Evolutionary conservation across 2,797 vertebrate species (phyloP).

Genomic region (Erpetoichthys calabaricus): DNA sequence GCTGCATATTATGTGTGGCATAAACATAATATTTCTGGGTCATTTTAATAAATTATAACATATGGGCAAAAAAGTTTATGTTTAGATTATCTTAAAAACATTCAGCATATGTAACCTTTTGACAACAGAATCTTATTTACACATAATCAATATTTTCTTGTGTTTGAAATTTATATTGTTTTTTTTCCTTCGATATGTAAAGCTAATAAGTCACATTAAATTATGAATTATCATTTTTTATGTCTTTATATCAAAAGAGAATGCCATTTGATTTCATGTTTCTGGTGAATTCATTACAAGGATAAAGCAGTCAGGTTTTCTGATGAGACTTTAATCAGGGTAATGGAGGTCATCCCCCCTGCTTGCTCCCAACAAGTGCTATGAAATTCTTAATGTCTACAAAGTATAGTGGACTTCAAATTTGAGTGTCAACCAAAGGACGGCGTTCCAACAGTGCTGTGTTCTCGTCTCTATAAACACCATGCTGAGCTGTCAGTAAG

Average conservation of each 20-base stretch:
- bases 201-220: too few species aligned
- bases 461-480: conserved; percentile 9
- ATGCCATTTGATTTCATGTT: conserved; percentile 24
- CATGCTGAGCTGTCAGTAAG: conserved; percentile 14
- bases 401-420: conserved; percentile 24
- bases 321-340: conserved; percentile 49
- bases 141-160: too few species aligned
- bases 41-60: too few species aligned
- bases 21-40: too few species aligned
- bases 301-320: conserved; percentile 25
- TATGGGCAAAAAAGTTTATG: too few species aligned
- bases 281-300: conserved; percentile 25
- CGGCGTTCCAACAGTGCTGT: conserved; percentile 31
- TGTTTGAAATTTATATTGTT: too few species aligned
- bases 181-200: too few species aligned
- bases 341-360: conserved; percentile 33
- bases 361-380: conserved; percentile 47
- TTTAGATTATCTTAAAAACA: too few species aligned
- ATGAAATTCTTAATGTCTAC: conserved; percentile 61
- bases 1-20: too few species aligned
- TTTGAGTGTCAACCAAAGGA: conserved; percentile 50
- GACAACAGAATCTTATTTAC: too few species aligned
- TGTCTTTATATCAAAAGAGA: conserved; percentile 17
- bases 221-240: too few species aligned
- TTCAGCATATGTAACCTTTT: too few species aligned